Evolutionary conservation across 2,113 vertebrate genomes (phyloP).

Genomic region (Charina bottae): DNA sequence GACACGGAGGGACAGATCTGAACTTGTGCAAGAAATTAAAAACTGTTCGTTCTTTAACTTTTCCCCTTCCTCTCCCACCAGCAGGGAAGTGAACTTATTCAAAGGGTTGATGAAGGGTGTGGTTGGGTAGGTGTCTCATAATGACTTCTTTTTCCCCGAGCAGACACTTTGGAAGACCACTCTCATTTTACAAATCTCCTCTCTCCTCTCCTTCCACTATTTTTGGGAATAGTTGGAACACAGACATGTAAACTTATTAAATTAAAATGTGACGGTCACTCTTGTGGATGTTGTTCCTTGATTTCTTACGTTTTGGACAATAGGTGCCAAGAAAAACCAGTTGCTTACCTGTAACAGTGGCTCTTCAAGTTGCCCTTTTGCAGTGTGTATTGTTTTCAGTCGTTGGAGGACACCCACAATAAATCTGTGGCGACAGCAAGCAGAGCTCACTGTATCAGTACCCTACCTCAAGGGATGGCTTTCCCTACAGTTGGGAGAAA

Average conservation of each 20-base stretch:
- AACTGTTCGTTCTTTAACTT: neutral
- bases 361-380: neutral
- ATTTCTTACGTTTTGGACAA: neutral
- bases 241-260: slow-evolving; percentile 9
- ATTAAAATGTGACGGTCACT: slow-evolving; percentile 22
- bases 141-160: neutral
- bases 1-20: neutral
- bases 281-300: neutral
- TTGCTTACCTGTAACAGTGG: too few species aligned
- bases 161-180: neutral
- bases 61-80: neutral
- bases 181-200: neutral
- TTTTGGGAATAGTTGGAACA: neutral
- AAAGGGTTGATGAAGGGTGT: neutral
- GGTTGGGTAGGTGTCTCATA: too few species aligned
- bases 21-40: neutral
- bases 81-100: neutral
- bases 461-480: neutral
- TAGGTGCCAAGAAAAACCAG: too few species aligned
- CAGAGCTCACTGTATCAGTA: neutral
- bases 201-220: neutral
- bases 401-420: neutral
- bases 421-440: neutral
- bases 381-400: neutral
- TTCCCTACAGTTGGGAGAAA: neutral